Conservation (phyloP, 2,888 invertebrate genomes). For the Operophtera brumata region DNA sequence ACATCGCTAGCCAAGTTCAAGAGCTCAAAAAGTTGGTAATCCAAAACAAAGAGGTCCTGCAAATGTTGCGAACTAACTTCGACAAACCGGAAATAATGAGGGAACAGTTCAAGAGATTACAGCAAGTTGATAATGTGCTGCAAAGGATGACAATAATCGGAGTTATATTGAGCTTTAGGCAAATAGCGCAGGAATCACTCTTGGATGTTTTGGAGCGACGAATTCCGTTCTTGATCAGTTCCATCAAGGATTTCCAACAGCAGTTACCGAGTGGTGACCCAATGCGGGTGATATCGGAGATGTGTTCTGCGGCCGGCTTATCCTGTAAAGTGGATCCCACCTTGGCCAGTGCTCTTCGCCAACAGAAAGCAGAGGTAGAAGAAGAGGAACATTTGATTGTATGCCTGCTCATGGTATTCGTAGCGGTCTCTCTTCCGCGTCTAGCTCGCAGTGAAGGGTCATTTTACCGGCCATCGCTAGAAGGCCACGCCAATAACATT, state of each 20-base stretch:
- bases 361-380: conserved; percentile 92
- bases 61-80: conserved; percentile 95
- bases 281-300: conserved; percentile 95
- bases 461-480: conserved; percentile 91
- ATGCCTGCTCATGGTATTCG: conserved; percentile 98
- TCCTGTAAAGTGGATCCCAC: conserved; percentile 97
- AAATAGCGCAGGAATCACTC: conserved; percentile 95
- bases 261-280: conserved; percentile 95
- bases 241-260: conserved; percentile 96
- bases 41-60: conserved; percentile 94
- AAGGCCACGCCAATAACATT: conserved; percentile 99
- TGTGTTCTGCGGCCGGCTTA: conserved; percentile 98
- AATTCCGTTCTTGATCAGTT: conserved; percentile 97
- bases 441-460: conserved; percentile 94
- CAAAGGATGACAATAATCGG: conserved; percentile 99
- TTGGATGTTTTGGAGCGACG: conserved; percentile 95
- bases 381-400: conserved; percentile 96
- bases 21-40: conserved; percentile 96
- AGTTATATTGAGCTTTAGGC: conserved; percentile 97
- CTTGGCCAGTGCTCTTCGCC: conserved; percentile 92
- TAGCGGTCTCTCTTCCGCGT: conserved; percentile 98
- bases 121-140: conserved; percentile 96
- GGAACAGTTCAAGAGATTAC: conserved; percentile 94
- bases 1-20: conserved; percentile 98
- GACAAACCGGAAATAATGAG: conserved; percentile 99